Conservation (phyloP, 2,797 vertebrate genomes). For the Alca torda region DNA sequence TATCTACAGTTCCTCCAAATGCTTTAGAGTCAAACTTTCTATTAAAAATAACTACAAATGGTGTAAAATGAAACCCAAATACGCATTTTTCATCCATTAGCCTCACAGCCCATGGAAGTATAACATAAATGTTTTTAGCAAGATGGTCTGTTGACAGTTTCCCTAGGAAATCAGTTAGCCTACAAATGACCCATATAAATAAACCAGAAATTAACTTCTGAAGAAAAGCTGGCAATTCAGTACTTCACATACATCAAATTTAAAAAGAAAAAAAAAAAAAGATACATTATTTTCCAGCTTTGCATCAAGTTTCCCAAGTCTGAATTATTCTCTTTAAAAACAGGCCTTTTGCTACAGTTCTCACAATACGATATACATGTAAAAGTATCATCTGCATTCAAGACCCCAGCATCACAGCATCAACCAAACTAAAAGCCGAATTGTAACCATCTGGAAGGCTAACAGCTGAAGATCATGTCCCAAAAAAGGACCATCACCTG, state of each 20-base stretch:
- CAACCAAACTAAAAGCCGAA: background rate
- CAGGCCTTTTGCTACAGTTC: background rate
- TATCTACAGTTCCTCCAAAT: background rate
- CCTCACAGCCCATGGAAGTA: background rate
- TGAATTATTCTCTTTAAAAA: background rate
- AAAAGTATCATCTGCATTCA: background rate
- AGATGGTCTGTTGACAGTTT: background rate
- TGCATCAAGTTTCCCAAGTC: background rate
- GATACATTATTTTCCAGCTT: background rate
- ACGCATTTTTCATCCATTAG: background rate
- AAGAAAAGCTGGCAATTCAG: background rate
- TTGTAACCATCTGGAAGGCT: background rate
- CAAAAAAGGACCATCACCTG: background rate
- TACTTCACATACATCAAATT: background rate
- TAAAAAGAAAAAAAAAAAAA: background rate
- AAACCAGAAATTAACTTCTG: background rate
- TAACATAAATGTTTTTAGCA: background rate
- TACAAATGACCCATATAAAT: background rate
- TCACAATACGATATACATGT: background rate
- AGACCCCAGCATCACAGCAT: background rate
- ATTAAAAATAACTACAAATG: background rate
- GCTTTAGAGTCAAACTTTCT: background rate
- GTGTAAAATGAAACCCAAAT: background rate
- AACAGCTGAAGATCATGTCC: background rate
- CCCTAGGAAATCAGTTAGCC: constrained; percentile 15